Conservation (phyloP, 2,113 vertebrate species). For the Glaucomys volans region DNA sequence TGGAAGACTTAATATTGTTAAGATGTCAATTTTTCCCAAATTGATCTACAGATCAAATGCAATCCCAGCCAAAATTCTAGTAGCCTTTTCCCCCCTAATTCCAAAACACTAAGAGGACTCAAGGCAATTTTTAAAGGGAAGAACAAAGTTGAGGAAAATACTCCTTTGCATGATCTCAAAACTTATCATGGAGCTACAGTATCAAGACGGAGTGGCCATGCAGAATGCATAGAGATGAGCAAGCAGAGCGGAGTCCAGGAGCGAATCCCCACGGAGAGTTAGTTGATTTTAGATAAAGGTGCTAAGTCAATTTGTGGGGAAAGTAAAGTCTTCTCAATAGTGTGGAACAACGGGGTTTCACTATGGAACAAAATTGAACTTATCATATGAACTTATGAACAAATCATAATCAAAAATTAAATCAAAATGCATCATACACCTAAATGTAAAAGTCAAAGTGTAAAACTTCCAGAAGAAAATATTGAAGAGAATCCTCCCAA, state of each 20-base stretch:
- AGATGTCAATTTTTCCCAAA: neutral
- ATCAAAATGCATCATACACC: neutral
- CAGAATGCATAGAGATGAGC: too few species aligned
- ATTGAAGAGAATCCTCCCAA: neutral
- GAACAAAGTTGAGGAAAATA: neutral
- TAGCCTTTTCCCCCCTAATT: neutral
- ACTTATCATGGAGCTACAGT: neutral
- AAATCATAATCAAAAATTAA: neutral
- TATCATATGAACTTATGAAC: too few species aligned
- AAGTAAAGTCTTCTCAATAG: neutral
- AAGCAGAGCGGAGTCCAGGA: neutral
- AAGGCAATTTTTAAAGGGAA: neutral
- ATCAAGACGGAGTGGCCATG: neutral
- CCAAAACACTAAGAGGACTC: neutral
- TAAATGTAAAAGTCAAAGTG: neutral
- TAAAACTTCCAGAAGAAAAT: constrained; percentile 7
- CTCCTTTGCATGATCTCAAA: neutral
- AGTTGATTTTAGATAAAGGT: neutral
- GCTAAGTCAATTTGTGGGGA: neutral
- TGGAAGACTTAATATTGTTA: too few species aligned
- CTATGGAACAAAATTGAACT: neutral
- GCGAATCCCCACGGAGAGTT: neutral
- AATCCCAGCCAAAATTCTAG: neutral
- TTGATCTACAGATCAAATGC: neutral
- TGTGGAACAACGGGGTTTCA: neutral